Percentiles rank a stretch among this genome's conserved stretches.
These are phyloP conservation scores for Phrynosoma blainvillii DNA, from an alignment of 2,113 vertebrate species.

Conservation along the genomic window DNA sequence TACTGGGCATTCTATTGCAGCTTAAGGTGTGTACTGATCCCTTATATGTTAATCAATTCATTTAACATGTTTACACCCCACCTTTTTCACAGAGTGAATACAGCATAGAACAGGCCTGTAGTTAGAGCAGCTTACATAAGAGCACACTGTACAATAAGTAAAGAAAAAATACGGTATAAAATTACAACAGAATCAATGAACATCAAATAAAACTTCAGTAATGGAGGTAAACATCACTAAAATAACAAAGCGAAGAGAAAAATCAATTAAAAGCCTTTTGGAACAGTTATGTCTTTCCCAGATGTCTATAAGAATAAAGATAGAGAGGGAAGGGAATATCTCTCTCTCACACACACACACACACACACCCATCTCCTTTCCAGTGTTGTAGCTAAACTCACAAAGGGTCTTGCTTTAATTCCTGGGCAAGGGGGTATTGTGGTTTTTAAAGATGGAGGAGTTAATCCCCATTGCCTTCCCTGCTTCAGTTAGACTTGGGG, in stretches of 20 bases:
- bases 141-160: neutral
- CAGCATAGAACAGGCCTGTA: no score
- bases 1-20: neutral
- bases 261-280: slow-evolving; percentile 8
- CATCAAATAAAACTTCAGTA: neutral
- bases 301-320: neutral
- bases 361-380: neutral
- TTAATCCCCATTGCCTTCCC: neutral
- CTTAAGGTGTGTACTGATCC: neutral
- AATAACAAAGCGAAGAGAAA: neutral
- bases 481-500: neutral
- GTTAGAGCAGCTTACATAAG: neutral
- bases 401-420: neutral
- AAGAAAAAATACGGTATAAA: neutral
- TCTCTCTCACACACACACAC: no score
- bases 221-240: neutral
- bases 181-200: neutral
- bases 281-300: neutral
- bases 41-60: neutral
- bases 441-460: neutral
- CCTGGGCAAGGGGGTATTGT: neutral
- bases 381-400: neutral
- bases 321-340: neutral
- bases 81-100: neutral
- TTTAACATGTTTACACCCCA: neutral